phyloP scores from a whole-genome alignment of 1,140 invertebrate genomes.

The Rhopalosiphum padi region DNA sequence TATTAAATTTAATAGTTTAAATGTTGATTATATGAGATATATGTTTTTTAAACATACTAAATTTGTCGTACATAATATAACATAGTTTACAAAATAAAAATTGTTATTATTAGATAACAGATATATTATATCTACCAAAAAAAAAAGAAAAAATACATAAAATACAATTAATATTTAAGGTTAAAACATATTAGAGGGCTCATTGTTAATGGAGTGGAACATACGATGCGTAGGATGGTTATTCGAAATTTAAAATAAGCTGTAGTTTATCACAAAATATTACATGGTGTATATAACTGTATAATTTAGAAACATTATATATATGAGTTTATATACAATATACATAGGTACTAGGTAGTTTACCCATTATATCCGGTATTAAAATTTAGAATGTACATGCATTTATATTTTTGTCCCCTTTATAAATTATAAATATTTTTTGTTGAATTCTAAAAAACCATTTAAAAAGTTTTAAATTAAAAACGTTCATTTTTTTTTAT shows the following conservation, averaged over 20 bases:
- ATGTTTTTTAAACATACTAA: no score
- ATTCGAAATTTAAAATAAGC: not conserved
- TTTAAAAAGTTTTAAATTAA: slow-evolving; percentile 27
- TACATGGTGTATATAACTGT: not conserved
- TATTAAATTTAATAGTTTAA: no score
- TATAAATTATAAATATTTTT: not conserved
- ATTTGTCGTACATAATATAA: no score
- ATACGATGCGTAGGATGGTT: no score
- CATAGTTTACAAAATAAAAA: no score
- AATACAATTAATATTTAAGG: no score
- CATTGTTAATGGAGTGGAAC: no score
- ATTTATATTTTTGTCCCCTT: not conserved
- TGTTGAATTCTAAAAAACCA: not conserved
- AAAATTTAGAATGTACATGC: not conserved
- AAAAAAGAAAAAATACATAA: no score
- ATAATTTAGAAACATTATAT: not conserved
- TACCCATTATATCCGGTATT: not conserved
- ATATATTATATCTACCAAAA: no score
- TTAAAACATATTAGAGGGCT: no score
- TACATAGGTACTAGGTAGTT: not conserved
- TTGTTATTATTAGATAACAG: no score
- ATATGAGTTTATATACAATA: not conserved
- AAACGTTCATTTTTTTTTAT: not conserved
- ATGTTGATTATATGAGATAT: no score
- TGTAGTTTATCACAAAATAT: not conserved